These are phyloP conservation scores for Sciurus carolinensis DNA, from an alignment of 2,797 vertebrate genomes.

Conservation along the genomic window DNA sequence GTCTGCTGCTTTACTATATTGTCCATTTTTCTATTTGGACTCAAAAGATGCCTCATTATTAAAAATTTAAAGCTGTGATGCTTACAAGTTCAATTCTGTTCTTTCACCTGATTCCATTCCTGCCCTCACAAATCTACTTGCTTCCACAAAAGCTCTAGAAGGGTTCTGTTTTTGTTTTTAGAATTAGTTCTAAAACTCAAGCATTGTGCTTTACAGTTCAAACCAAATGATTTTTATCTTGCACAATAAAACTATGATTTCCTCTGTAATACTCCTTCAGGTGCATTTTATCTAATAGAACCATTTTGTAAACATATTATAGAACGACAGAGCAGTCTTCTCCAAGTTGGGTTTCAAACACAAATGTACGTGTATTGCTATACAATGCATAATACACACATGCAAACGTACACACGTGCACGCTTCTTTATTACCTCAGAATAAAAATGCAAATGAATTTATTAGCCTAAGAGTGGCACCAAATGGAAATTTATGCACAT, in stretches of 20 bases:
- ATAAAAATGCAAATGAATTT: slow-evolving; percentile 92
- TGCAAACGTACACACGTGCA: slow-evolving; percentile 68
- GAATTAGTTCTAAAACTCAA: slow-evolving; percentile 63
- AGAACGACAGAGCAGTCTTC: slow-evolving; percentile 77
- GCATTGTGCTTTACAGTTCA: slow-evolving; percentile 76
- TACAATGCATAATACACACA: slow-evolving; percentile 35
- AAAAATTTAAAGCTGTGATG: slow-evolving; percentile 55
- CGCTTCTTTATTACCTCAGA: slow-evolving; percentile 87
- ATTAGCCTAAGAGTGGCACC: slow-evolving; percentile 89
- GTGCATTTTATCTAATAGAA: slow-evolving; percentile 74
- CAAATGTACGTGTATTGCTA: neutral
- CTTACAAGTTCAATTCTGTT: slow-evolving; percentile 55
- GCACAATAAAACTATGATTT: slow-evolving; percentile 73
- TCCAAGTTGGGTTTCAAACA: slow-evolving; percentile 77
- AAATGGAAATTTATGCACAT: slow-evolving; percentile 91
- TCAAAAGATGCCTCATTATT: slow-evolving; percentile 68
- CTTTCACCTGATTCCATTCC: slow-evolving; percentile 60
- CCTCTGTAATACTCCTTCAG: slow-evolving; percentile 67
- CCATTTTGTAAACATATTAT: slow-evolving; percentile 82
- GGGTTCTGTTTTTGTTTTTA: slow-evolving; percentile 47
- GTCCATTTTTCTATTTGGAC: slow-evolving; percentile 63
- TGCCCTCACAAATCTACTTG: slow-evolving; percentile 77
- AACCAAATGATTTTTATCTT: slow-evolving; percentile 73
- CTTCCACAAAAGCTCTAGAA: slow-evolving; percentile 58
- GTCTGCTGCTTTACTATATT: neutral